Base-by-base conservation (phyloP, 2,797 vertebrate species). In the Dermochelys coriacea region DNA sequence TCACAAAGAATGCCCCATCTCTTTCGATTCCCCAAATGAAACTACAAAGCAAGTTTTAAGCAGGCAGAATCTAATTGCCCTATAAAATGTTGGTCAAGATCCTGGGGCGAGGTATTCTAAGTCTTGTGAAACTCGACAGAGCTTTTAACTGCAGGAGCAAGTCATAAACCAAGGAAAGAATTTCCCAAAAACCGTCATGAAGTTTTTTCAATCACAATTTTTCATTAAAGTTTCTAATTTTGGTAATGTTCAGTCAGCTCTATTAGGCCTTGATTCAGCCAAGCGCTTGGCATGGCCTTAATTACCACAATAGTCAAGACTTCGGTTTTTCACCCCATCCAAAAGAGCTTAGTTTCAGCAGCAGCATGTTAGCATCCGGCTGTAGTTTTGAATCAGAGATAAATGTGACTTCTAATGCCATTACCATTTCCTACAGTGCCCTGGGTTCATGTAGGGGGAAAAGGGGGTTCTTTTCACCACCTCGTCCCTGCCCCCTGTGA, bases 321-420 rank as follows among this genome's bases (percentile, higher is more conserved):
- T 54, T 54, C 19, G 4, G 54, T 10, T 54, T 54, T 54, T 23
- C 25, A 34, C 14, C 14, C 54, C 3, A 31, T 87, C 0, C 0
- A 61, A 34, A 85, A 59, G 0, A 25, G 21, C 54, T 23, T 25
- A 54, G 54, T 54, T 54, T 54, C 54, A 54, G 54, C 54, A 54
- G 54, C 54, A 54, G 21, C 54, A 23, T n/a, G 31, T 59, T 64
- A n/a, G 31, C 59, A 64, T 18, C 12, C 31, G 3, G 34, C 31
- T n/a, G 31, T 54, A 54, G 54, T 23, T 54, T n/a, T 64, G 59
- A 64, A 64, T 34, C 31, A 64, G 59, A 31, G 16, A 15, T n/a
- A 64, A 64, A 64, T 10, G 23, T 10, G 21, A 54, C 23, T 54
- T 54, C 54, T 23, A 54, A 54, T 54, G 54, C 54, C 54, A 54